Evolutionary conservation across 2,113 vertebrate species (phyloP), one percentile per base, ranked within the genome.

Genomic region (Muntiacus reevesi): DNA sequence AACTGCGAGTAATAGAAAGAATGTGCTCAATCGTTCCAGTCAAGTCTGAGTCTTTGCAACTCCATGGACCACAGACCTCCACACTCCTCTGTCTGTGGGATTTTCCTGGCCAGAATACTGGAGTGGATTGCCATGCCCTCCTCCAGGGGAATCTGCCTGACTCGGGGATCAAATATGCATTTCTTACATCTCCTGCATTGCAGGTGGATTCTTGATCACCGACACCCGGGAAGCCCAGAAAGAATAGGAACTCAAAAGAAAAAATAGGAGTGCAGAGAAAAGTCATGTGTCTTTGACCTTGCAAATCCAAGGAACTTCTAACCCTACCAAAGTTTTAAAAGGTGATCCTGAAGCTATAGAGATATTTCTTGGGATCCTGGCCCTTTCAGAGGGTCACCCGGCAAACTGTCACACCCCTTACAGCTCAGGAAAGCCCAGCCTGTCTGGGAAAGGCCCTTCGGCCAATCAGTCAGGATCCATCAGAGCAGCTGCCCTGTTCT

Each of bases 151-250:
- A 23, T 71, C n/a, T 40, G 67, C n/a, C 19, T 40, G 67, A 71
- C 67, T 71, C n/a, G 12, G 5, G n/a, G 10, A 71, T 71, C n/a
- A 71, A 71, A 40, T 23, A 40, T 0, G 10, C 2, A 0, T 40
- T 36, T 40, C 9, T 71, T 71, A 71, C 5, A 40, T 23, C 21
- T 71, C n/a, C 19, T 40, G 19, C n/a, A 23, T 6, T 71, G n/a
- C n/a, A 71, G n/a, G n/a, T 1, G 9, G 5, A 71, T 40, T 71
- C n/a, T 71, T 71, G 23, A 71, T n/a, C 67, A 40, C n/a, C 6
- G 67, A 71, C n/a, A 36, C n/a, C 2, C 23, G n/a, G n/a, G n/a
- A 71, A 40, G n/a, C n/a, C 67, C 67, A 40, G 67, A 71, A 71
- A 71, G 67, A 71, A 23, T 40, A 12, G 67, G 19, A 71, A 40